These are phyloP conservation scores for Larimichthys crocea DNA, from an alignment of 2,113 vertebrate genomes.

Conservation along the genomic window DNA sequence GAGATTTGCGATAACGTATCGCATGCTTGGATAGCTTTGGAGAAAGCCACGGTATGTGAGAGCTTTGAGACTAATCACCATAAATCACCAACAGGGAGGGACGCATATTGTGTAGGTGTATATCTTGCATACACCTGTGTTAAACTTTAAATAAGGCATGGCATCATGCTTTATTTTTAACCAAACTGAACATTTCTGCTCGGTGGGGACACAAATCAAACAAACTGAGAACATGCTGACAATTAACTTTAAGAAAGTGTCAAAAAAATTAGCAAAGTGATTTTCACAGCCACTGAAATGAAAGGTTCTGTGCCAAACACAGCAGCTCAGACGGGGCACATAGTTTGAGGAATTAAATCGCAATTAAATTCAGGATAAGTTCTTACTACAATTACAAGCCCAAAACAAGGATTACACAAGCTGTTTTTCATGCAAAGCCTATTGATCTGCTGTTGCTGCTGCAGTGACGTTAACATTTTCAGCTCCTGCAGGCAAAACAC, in stretches of 20 bases:
- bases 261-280: background rate
- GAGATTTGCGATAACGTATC: constrained; percentile 34
- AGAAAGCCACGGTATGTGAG: constrained; percentile 17
- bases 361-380: constrained; percentile 40
- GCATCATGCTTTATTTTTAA: background rate
- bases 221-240: constrained; percentile 23
- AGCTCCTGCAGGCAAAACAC: constrained; percentile 11
- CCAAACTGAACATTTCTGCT: constrained; percentile 14
- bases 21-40: constrained; percentile 21
- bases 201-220: constrained; percentile 43
- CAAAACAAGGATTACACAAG: constrained; percentile 24
- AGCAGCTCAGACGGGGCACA: constrained; percentile 67
- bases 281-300: constrained; percentile 30
- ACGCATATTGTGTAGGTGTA: background rate
- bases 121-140: constrained; percentile 13
- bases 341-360: constrained; percentile 68
- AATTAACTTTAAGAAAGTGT: constrained; percentile 1
- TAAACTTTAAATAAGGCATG: constrained; percentile 1
- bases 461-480: background rate
- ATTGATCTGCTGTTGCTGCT: constrained; percentile 2
- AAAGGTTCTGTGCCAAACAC: constrained; percentile 27
- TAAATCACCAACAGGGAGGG: constrained; percentile 23
- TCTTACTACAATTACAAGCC: constrained; percentile 43
- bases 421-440: constrained; percentile 17
- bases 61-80: constrained; percentile 14